These are phyloP conservation scores for Brachypodius melanocephalos DNA, from an alignment of 2,113 vertebrate genomes.

Conservation along the genomic window DNA sequence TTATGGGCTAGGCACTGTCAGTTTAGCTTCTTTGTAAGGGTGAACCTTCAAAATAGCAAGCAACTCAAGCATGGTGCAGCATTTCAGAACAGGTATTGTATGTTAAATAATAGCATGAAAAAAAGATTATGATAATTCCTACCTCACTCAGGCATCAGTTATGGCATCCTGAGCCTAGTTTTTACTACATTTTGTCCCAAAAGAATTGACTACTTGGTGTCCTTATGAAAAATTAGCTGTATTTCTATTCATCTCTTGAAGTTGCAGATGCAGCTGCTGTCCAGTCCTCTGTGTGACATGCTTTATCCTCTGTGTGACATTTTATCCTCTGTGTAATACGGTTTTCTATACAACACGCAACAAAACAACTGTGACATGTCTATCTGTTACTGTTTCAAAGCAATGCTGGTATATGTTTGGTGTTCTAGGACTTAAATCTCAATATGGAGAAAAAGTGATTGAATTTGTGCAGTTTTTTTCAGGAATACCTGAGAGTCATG, in stretches of 20 bases:
- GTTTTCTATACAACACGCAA: background rate
- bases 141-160: background rate
- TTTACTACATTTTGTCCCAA: background rate
- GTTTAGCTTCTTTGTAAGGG: constrained; percentile 38
- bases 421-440: background rate
- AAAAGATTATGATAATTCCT: background rate
- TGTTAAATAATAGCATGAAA: background rate
- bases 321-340: background rate
- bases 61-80: background rate
- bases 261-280: background rate
- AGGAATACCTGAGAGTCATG: background rate
- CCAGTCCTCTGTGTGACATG: rapidly evolving
- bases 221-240: background rate
- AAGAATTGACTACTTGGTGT: background rate
- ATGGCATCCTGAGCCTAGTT: background rate
- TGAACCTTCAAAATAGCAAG: background rate
- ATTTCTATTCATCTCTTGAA: background rate
- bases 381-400: background rate
- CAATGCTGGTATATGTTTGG: rapidly evolving
- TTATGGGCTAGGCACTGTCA: background rate
- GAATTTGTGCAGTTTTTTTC: background rate
- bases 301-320: background rate
- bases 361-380: background rate
- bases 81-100: background rate
- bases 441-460: background rate